phyloP scores from a whole-genome alignment of 2,113 vertebrate genomes.

The Bubo bubo region DNA sequence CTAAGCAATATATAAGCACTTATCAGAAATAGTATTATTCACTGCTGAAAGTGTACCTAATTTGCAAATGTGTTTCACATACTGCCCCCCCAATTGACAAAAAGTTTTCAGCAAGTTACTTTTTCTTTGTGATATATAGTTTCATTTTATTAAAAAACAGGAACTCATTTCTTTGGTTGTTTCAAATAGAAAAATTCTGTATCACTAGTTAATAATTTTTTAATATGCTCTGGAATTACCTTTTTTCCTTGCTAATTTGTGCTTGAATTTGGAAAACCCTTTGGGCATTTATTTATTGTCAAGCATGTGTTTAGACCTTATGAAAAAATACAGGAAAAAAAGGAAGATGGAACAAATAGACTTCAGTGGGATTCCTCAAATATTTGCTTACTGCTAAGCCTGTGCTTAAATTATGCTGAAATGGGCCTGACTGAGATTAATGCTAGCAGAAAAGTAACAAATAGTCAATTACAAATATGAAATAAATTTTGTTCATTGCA shows the following conservation, averaged over 20 bases:
- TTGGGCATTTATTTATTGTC: background rate
- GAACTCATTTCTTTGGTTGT: background rate
- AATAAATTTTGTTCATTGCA: background rate
- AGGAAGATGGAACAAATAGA: background rate
- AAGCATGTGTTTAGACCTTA: background rate
- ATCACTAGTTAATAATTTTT: background rate
- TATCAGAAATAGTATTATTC: background rate
- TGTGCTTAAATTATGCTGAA: background rate
- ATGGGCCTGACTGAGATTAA: background rate
- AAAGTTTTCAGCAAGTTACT: background rate
- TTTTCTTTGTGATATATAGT: background rate
- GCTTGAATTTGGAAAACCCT: background rate
- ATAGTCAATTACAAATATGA: background rate
- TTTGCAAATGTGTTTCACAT: background rate
- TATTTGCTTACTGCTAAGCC: background rate
- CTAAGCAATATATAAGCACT: background rate
- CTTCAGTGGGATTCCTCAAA: background rate
- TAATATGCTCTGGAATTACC: background rate
- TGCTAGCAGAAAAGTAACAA: background rate
- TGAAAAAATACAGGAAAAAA: background rate
- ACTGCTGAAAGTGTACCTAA: background rate
- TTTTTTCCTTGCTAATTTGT: background rate
- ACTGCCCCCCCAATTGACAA: rapidly evolving
- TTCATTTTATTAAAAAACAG: background rate
- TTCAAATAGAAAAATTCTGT: background rate